A percentile compares a stretch with the other conserved stretches of the same genome.
These are phyloP conservation scores for Campylorhamphus procurvoides DNA, from an alignment of 2,113 vertebrate genomes.

Conservation along the genomic window DNA sequence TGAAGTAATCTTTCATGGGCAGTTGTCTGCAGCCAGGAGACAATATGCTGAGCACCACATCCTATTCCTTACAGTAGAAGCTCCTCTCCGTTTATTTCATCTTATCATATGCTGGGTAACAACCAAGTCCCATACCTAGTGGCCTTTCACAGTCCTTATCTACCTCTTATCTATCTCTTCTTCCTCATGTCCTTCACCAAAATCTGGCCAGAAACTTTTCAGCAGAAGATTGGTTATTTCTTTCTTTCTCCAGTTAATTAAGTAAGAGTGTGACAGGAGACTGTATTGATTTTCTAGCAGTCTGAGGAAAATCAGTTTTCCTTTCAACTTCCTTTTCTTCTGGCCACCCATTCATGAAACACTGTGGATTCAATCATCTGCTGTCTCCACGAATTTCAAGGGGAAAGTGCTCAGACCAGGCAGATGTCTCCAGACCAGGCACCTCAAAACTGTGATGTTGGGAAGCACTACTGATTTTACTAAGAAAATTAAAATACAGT, in stretches of 20 bases:
- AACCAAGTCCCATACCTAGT: background rate
- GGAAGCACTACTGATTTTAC: background rate
- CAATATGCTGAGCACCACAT: background rate
- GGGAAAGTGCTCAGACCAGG: background rate
- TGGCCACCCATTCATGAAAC: background rate
- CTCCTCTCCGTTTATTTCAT: background rate
- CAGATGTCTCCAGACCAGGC: background rate
- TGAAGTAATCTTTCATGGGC: background rate
- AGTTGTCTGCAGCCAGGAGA: background rate
- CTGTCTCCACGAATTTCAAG: background rate
- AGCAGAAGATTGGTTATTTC: background rate
- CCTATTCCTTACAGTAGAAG: background rate
- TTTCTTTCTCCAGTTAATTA: background rate
- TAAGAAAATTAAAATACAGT: background rate
- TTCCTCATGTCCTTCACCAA: background rate
- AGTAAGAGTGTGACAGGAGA: background rate
- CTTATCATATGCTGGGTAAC: background rate
- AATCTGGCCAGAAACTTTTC: background rate
- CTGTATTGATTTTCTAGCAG: background rate
- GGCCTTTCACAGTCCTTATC: background rate
- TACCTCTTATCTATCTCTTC: background rate
- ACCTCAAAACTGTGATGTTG: background rate
- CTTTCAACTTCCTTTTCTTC: background rate
- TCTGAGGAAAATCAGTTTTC: background rate
- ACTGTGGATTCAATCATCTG: background rate